Conservation (phyloP, 2,113 vertebrate genomes). For the Myiopsitta monachus region DNA sequence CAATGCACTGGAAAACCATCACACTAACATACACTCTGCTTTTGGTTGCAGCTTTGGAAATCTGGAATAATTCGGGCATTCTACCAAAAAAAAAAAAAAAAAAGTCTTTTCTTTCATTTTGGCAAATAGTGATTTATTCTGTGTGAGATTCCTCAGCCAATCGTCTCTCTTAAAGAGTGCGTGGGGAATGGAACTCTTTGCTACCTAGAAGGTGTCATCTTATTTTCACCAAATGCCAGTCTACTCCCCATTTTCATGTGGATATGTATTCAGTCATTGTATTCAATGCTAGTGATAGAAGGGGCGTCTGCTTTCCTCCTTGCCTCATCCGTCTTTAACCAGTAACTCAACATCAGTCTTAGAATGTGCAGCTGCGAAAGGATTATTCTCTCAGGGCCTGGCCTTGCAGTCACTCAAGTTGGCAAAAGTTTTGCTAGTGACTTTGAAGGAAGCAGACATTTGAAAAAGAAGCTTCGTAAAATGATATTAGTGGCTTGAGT, state of each 20-base stretch:
- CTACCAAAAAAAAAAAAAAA: background rate
- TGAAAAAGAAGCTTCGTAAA: background rate
- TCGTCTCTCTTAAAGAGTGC: background rate
- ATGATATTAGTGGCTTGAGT: background rate
- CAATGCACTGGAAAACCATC: background rate
- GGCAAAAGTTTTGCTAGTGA: background rate
- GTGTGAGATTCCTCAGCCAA: background rate
- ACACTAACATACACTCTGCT: background rate
- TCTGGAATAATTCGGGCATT: background rate
- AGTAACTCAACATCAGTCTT: background rate
- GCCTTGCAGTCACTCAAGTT: background rate
- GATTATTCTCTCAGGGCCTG: background rate
- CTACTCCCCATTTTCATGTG: background rate
- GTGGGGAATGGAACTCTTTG: background rate
- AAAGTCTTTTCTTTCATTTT: background rate
- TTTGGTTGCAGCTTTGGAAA: background rate
- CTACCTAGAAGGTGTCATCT: background rate
- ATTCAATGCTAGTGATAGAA: background rate
- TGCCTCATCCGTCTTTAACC: background rate
- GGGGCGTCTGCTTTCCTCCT: background rate
- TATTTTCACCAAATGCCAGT: background rate
- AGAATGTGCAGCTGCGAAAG: background rate
- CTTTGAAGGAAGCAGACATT: background rate
- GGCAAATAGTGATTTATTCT: background rate
- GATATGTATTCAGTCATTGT: background rate